A percentile compares a stretch with the other conserved stretches of the same genome.
These are phyloP conservation scores for Burhinus oedicnemus DNA, from an alignment of 2,113 vertebrate species.

Conservation along the genomic window DNA sequence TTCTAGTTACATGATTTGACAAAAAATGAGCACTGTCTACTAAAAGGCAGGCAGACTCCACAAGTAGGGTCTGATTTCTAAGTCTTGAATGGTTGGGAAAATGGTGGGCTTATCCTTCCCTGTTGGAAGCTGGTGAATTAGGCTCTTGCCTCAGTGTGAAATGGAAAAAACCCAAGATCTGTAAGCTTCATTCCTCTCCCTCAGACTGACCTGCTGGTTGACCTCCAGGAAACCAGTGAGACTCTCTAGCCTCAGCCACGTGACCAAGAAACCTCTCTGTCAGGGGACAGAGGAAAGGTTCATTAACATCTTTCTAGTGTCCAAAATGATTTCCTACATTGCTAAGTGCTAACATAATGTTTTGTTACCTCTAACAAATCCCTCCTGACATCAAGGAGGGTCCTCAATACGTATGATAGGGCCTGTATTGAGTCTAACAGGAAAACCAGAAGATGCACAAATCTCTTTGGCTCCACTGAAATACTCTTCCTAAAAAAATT, in stretches of 20 bases:
- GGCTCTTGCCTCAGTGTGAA: neutral
- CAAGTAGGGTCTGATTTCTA: neutral
- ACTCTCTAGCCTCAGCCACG: neutral
- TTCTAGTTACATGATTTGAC: neutral
- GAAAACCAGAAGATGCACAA: neutral
- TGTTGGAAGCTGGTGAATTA: neutral
- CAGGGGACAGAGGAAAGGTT: neutral
- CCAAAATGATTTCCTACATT: neutral
- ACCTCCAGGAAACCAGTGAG: neutral
- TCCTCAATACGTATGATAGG: neutral
- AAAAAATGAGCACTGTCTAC: neutral
- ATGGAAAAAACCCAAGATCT: neutral
- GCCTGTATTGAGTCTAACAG: neutral
- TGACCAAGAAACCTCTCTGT: neutral
- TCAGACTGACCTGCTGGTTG: neutral
- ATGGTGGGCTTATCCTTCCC: neutral
- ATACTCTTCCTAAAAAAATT: neutral
- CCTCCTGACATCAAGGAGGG: neutral
- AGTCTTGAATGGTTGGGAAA: neutral
- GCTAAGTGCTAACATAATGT: neutral
- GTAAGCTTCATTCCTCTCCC: neutral
- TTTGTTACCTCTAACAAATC: neutral
- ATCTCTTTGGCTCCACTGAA: neutral
- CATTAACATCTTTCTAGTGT: neutral
- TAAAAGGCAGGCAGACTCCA: neutral